Evolutionary conservation across 2,113 vertebrate species (phyloP), one percentile per base, ranked within the genome.

Genomic region (Rhea americana): DNA sequence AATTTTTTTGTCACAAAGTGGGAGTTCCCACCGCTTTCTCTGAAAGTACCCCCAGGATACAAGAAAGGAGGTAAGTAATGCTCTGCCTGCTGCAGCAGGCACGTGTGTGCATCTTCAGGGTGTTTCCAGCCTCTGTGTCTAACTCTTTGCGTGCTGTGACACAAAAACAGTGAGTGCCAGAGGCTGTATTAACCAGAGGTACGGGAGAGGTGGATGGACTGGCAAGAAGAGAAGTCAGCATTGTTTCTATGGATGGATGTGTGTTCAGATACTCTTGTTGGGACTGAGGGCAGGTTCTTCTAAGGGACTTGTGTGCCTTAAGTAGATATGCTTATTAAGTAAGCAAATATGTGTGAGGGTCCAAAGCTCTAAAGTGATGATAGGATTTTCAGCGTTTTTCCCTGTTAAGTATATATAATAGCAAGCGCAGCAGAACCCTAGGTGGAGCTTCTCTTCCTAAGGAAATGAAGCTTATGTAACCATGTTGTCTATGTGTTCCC

Each of bases 261-360:
- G 62, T 0, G 1, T 75, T 56, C 41, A 24, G 47, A 32, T 3
- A 5, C 0, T 0, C 61, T 55, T 0, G 0, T 11, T 55, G 30
- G 35, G 35, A 13, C 0, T 2, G 48, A 22, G 9, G 5, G 47
- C 15, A 15, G 35, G 35, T 19, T 66, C 19, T 73, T 37, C 35
- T 5, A 13, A n/a, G 24, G 5, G 9, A 6, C 1, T 13, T 37
- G 39, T 0, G 0, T 11, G 39, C 30, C 53, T 76, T 59, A 55
- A 55, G 41, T 26, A 67, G 35, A 11, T 28, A 55, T 0, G 1
- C 21, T 45, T 66, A 76, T 32, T 18, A 28, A 72, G 50, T 51
- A 28, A 2, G 9, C 0, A 1, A 28, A 6, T 32, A 13, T 21
- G 6, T 18, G n/a, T 25, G 48, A 62, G 39, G 9, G 32, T 39